A percentile compares a stretch with the other conserved stretches of the same genome.
phyloP scores from a whole-genome alignment of 2,113 vertebrate genomes.

The Platichthys stellatus region DNA sequence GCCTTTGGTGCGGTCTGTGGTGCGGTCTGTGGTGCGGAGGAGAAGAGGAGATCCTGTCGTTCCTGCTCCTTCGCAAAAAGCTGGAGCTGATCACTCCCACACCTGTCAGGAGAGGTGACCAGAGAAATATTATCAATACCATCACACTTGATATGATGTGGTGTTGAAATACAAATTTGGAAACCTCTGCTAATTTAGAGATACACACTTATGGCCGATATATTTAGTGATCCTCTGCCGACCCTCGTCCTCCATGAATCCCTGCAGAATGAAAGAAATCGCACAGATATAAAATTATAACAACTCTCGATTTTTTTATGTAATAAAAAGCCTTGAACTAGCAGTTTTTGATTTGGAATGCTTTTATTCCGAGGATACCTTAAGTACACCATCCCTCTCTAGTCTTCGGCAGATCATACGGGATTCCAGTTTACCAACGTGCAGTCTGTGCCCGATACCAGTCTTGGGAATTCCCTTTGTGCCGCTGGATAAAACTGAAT shows the following conservation, averaged over 20 bases:
- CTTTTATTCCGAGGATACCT: conserved; percentile 69
- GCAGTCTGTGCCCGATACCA: conserved; percentile 86
- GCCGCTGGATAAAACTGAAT: conserved; percentile 88
- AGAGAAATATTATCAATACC: not conserved
- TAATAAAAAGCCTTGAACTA: not conserved
- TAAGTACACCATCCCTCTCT: conserved; percentile 88
- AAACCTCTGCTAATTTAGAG: not conserved
- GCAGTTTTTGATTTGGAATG: no score
- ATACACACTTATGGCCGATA: conserved; percentile 87
- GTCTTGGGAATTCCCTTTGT: conserved; percentile 91
- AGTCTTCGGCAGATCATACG: conserved; percentile 93
- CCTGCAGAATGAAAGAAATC: conserved; percentile 76
- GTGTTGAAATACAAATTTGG: not conserved
- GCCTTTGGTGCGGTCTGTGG: not conserved
- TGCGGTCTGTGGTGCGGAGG: conserved; percentile 56
- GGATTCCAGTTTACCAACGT: conserved; percentile 91
- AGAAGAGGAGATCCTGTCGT: conserved; percentile 86
- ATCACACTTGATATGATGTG: not conserved
- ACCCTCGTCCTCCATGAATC: conserved; percentile 96
- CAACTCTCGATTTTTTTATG: not conserved
- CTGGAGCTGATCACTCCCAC: conserved; percentile 88
- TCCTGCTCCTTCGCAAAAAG: conserved; percentile 91
- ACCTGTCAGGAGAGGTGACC: conserved; percentile 65
- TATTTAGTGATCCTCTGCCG: conserved; percentile 96
- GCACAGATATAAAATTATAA: not conserved